Conservation (phyloP, 2,113 vertebrate genomes). For the Petrocephalus microphthalmus region DNA sequence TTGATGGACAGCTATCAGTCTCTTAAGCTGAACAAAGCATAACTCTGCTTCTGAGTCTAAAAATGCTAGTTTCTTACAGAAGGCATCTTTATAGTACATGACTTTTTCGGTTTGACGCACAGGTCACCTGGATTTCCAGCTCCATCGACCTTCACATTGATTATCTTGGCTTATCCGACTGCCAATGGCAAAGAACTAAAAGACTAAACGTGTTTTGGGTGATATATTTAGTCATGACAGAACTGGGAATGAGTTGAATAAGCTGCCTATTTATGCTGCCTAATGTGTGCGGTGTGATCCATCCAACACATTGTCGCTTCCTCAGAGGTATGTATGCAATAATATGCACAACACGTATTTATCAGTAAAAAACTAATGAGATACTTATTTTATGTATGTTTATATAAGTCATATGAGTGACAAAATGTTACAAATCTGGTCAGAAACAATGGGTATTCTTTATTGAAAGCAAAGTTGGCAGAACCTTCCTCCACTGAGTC, state of each 20-base stretch:
- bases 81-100: background rate
- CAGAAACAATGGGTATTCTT: background rate
- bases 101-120: background rate
- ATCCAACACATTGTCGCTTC: background rate
- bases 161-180: background rate
- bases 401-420: background rate
- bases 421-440: background rate
- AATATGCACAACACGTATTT: background rate
- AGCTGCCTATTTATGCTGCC: background rate
- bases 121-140: background rate
- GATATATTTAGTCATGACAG: background rate
- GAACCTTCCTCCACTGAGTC: background rate
- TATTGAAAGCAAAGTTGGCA: background rate
- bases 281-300: background rate
- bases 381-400: background rate
- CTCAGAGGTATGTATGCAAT: background rate
- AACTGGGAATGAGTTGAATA: background rate
- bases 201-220: background rate
- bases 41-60: background rate
- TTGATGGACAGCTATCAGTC: background rate
- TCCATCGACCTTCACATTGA: background rate
- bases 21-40: background rate
- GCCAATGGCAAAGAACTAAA: background rate
- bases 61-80: background rate
- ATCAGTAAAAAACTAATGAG: background rate